Base-by-base conservation (phyloP, 2,113 vertebrate species). In the sheep (Ovis aries) region DNA sequence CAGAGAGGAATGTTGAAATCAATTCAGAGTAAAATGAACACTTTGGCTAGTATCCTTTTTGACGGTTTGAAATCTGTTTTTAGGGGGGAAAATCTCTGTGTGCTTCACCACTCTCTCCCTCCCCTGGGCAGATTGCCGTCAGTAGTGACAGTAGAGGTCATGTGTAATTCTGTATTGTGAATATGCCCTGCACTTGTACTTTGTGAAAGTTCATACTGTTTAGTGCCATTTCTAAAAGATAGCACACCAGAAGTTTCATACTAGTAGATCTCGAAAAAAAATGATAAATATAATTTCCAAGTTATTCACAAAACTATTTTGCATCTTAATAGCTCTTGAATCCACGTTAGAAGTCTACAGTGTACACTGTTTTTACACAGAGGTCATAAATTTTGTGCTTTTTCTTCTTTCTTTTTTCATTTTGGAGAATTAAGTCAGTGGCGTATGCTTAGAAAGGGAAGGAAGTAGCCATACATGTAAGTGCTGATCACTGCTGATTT, bases 21-120 rank as follows among this genome's bases (percentile, higher is more conserved):
- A 92, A 99, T 99, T 99, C 99, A 99, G 95, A 99, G 99, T 99
- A 99, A 99, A 98, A 99, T 99, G 99, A 99, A 99, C 99, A 99
- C 99, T 86, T 99, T 99, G 99, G 99, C 99, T 98, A 99, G 99
- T 99, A 99, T 99, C 99, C 99, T 99, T 99, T 98, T 53, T 88
- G 71, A 95, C 97, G 53, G 15, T 88, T 97, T 85, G 21, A 84
- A 87, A 48, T 50, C 4, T n/a, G 48, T 53, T 10, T 82, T 60
- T 64, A 4, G 0, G 12, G 27, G 27, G 7, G 4, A 0, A 13
- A 5, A 8, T 48, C 19, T 29, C 1, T 78, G 1, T 53, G 5
- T 52, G 16, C n/a, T 29, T 67, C 45, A 36, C 11, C 82, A 17
- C 53, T 21, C 29, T 25, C 11, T 21, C 57, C 19, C 23, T 36